These are phyloP conservation scores for Uria aalge DNA, from an alignment of 2,113 vertebrate genomes.

Conservation along the genomic window DNA sequence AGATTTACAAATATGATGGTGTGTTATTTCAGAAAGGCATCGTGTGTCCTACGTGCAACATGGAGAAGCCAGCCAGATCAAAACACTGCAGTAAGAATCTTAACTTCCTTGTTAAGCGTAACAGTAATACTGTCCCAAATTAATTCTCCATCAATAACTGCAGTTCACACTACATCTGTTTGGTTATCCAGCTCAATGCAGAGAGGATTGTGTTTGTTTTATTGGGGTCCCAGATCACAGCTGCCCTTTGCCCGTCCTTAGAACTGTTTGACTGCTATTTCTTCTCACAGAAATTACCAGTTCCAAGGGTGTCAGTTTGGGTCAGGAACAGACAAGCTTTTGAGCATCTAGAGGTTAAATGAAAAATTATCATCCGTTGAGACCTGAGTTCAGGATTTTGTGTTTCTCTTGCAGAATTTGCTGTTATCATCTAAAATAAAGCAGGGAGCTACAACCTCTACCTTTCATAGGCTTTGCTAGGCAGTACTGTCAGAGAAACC, in stretches of 20 bases:
- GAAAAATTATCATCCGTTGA: background rate
- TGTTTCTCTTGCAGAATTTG: background rate
- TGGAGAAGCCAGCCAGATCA: conserved; percentile 90
- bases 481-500: background rate
- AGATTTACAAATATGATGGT: conserved; percentile 83
- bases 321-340: background rate
- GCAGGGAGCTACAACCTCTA: background rate
- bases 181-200: background rate
- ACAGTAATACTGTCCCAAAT: background rate
- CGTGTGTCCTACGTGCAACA: conserved; percentile 80
- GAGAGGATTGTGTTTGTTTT: background rate
- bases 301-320: background rate
- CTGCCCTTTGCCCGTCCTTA: background rate
- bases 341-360: background rate
- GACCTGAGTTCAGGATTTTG: background rate
- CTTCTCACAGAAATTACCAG: background rate
- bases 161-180: background rate
- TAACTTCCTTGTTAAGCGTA: accelerated
- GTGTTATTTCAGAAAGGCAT: conserved; percentile 80
- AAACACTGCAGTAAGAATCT: conserved; percentile 89
- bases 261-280: background rate
- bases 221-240: background rate
- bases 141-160: background rate
- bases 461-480: background rate
- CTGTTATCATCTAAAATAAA: background rate